Evolutionary conservation across 2,113 vertebrate species (phyloP), one percentile per base, ranked within the genome.

Genomic region (Rhombomys opimus): DNA sequence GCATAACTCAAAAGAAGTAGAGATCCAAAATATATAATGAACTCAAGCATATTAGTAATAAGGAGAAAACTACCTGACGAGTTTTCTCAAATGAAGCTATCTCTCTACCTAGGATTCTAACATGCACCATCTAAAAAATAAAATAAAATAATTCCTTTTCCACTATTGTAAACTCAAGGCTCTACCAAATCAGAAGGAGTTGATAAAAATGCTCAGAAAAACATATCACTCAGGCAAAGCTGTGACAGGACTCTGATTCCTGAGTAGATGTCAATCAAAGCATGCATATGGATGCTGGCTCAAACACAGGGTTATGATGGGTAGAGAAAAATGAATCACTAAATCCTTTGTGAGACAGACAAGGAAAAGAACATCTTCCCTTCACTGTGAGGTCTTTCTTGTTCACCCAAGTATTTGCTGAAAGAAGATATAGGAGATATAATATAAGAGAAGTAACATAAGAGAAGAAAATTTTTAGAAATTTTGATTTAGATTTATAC

Each of bases 391-490:
- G 22, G 27, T 73, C 88, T n/a, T n/a, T n/a, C n/a, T 75, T 63
- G 12, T 61, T 81, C 38, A 65, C 22, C 38, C 25, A 14, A 70
- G 0, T 4, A 35, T 76, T 82, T 54, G 30, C 81, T 61, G 23
- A 90, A 70, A 13, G 10, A 76, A 13, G 20, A 52, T 30, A 46
- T 46, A 46, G 46, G 46, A 46, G 46, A 4, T 46, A 46, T 46
- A 46, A 30, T 38, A 68, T 93, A n/a, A n/a, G 1, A 15, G 25
- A 80, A 93, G 7, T 46, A 46, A 30, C 35, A 68, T 93, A 35
- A 57, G 1, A 15, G 25, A 80, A 93, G 7, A 46, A 41, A 80
- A 72, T 97, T 89, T 94, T 72, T 87, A 46, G 75, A 96, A 94
- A 90, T 38, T 35, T 63, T 63, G 11, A 17, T 76, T 96, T 80